Conservation (phyloP, 2,888 invertebrate species). For the Seira musarum region DNA sequence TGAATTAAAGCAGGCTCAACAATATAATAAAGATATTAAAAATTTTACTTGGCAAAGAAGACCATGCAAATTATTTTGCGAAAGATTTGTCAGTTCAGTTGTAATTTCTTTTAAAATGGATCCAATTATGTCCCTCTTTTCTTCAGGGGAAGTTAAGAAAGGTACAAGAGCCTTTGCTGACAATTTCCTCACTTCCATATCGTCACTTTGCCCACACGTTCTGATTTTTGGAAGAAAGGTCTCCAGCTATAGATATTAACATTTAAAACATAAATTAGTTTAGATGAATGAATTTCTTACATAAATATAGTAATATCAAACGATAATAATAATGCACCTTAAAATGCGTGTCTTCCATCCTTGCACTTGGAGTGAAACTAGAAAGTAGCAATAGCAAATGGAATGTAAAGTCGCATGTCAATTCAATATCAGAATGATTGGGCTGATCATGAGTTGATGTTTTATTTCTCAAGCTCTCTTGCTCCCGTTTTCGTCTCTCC, state of each 20-base stretch:
- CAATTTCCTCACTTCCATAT: constrained; percentile 81
- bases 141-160: constrained; percentile 59
- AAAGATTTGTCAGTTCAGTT: neutral
- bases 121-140: constrained; percentile 43
- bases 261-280: too few relatives aligned
- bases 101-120: constrained; percentile 39
- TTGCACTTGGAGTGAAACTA: constrained; percentile 60
- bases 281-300: too few relatives aligned
- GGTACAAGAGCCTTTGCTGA: constrained; percentile 68
- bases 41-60: constrained; percentile 59
- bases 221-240: constrained; percentile 80
- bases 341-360: constrained; percentile 65
- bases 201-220: constrained; percentile 79
- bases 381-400: constrained; percentile 67
- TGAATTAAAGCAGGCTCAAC: neutral
- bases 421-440: too few relatives aligned
- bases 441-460: too few relatives aligned
- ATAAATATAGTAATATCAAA: too few relatives aligned
- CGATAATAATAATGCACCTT: too few relatives aligned
- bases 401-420: constrained; percentile 64
- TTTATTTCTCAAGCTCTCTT: neutral
- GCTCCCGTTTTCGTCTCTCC: constrained; percentile 42
- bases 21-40: neutral
- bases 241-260: constrained; percentile 76
- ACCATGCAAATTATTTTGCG: constrained; percentile 64